These are phyloP conservation scores for Haliclona indistincta DNA, from an alignment of 37 sponge, comb jelly and placozoan genomes.

Conservation along the genomic window DNA sequence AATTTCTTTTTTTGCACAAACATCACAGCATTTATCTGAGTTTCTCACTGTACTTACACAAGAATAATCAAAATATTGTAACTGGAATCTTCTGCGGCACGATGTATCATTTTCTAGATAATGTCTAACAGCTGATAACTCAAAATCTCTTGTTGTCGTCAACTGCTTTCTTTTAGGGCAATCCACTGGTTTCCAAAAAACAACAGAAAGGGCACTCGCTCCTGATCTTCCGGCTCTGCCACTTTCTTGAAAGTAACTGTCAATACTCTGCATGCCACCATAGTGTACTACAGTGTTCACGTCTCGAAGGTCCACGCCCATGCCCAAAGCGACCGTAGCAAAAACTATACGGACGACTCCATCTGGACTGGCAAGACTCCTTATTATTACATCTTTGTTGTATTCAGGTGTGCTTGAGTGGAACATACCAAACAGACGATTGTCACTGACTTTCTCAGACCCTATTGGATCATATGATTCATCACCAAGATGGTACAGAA, in stretches of 20 bases:
- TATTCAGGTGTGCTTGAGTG: conserved; percentile 17
- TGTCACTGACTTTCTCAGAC: conserved; percentile 16
- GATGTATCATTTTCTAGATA: conserved; percentile 15
- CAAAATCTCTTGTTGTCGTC: background rate
- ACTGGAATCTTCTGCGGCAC: background rate
- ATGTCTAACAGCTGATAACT: background rate
- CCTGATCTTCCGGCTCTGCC: too few species aligned
- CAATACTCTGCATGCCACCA: conserved; percentile 39
- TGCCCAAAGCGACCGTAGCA: conserved; percentile 30
- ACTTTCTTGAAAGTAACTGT: conserved; percentile 45
- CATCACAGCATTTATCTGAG: background rate
- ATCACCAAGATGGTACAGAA: conserved; percentile 14
- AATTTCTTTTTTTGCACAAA: background rate
- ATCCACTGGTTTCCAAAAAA: conserved; percentile 43
- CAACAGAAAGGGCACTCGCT: conserved; percentile 19
- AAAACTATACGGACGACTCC: conserved; percentile 35
- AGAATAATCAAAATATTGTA: conserved; percentile 18
- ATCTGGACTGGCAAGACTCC: conserved; percentile 13
- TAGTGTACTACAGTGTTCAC: conserved; percentile 31
- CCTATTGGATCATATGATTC: conserved; percentile 19
- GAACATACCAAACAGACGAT: conserved; percentile 33
- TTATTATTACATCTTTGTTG: conserved; percentile 17
- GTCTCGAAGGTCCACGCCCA: conserved; percentile 28
- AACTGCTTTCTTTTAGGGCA: conserved; percentile 8
- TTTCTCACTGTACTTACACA: background rate